Base-by-base conservation (phyloP, 1,140 invertebrate species). In the Rhopalosiphum maidis region DNA sequence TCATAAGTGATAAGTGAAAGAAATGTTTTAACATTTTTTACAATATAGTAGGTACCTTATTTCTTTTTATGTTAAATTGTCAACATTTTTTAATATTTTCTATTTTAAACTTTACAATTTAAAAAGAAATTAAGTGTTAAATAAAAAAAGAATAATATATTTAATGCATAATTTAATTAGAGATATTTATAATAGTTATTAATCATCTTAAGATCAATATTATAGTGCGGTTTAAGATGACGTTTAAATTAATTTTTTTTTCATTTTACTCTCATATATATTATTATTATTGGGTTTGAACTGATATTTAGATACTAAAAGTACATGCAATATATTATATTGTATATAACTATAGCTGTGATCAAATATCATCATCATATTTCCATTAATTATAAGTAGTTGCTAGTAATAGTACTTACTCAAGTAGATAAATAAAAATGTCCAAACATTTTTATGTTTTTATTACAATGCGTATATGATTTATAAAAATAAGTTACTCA, bases 301-400 rank as follows among this genome's bases (percentile, higher is more conserved):
- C 46, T n/a, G 46, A 51, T 54, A 48, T 89, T 54, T 35, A 51
- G 87, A 89, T 54, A 88, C 22, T 35, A 88, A 54, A 89, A 54
- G 4, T 48, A 87, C 30, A 22, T 15, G 30, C 30, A 30, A 30
- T n/a, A 77, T 77, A 22, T 8, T 77, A 22, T 8, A 35, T 88
- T 9, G 23, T 89, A 41, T 35, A 41, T n/a, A 41, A 89, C 54
- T 89, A 54, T 35, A 89, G 18, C 7, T 25, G 48, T 37, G 87
- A 89, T 89, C 37, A 54, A 89, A 89, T 89, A 89, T 89, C 23
- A 23, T 89, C n/a, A 89, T 89, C 22, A 37, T 89, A 55, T 89
- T 89, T 89, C 46, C 46, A 88, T 88, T 88, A 86, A 23, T 46
- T 77, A n/a, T 77, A 77, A 77, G 23, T 41, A 48, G 22, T 48